Percentiles rank a stretch among this genome's conserved stretches.
Evolutionary conservation across 2,797 vertebrate species (phyloP).

Genomic region (Tiaroga cobitis): DNA sequence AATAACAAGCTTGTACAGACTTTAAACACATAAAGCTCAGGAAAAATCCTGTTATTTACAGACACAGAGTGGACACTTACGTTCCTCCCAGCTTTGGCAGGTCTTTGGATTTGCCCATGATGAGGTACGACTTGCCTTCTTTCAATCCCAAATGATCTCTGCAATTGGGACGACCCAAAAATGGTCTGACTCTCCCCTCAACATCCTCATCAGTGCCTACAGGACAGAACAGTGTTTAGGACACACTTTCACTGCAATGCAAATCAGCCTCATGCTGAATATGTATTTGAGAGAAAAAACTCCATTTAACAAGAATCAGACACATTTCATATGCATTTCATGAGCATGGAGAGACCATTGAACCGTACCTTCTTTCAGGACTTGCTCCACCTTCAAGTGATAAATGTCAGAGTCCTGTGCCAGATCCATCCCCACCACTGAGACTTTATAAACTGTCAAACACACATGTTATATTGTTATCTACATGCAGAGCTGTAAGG

Average conservation of each 20-base stretch:
- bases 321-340: neutral
- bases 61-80: constrained; percentile 31
- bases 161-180: constrained; percentile 71
- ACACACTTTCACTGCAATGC: neutral
- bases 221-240: neutral
- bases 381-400: constrained; percentile 35
- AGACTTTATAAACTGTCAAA: constrained; percentile 57
- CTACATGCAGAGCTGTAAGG: too few species aligned
- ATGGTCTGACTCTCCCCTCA: constrained; percentile 55
- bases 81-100: constrained; percentile 43
- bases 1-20: neutral
- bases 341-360: neutral
- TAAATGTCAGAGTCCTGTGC: constrained; percentile 30
- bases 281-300: neutral
- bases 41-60: neutral
- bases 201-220: constrained; percentile 69
- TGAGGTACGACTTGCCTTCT: constrained; percentile 67
- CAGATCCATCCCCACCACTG: neutral
- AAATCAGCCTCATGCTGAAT: neutral
- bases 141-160: constrained; percentile 58
- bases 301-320: neutral
- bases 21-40: neutral
- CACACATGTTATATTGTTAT: neutral
- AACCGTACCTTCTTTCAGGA: constrained; percentile 60
- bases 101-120: constrained; percentile 75